Conservation (phyloP, 2,113 vertebrate species). For the Epinephelus fuscoguttatus region DNA sequence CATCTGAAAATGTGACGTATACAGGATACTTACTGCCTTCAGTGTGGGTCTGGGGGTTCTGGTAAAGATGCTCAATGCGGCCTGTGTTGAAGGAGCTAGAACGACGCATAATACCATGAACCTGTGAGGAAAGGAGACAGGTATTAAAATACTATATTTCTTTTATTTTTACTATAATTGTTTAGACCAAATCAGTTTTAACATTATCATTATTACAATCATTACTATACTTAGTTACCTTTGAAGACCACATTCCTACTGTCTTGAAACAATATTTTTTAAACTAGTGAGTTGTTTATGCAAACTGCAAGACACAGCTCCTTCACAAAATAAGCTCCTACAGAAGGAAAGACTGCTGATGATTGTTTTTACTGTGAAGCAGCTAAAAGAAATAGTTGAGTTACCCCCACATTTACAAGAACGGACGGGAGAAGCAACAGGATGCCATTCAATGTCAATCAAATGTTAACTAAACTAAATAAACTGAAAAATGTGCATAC, state of each 20-base stretch:
- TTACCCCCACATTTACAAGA: neutral
- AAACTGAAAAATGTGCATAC: no score
- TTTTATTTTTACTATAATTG: neutral
- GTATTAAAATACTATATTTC: no score
- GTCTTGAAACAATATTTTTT: neutral
- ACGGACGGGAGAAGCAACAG: neutral
- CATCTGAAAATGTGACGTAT: neutral
- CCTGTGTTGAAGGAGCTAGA: constrained; percentile 99
- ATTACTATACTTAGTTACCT: neutral
- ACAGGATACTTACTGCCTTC: constrained; percentile 92
- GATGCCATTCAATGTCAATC: neutral
- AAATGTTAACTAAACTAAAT: no score
- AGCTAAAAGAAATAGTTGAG: neutral
- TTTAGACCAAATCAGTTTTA: neutral
- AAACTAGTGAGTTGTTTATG: neutral
- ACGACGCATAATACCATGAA: constrained; percentile 95
- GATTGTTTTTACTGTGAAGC: neutral
- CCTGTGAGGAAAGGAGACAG: constrained; percentile 78
- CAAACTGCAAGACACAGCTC: neutral
- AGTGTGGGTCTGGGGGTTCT: constrained; percentile 93
- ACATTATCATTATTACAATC: neutral
- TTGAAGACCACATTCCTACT: neutral
- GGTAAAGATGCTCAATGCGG: constrained; percentile 97
- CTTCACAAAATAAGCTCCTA: neutral
- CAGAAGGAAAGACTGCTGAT: neutral